phyloP scores from a whole-genome alignment of 1,140 invertebrate genomes.

The Zaprionus kolodkinae region DNA sequence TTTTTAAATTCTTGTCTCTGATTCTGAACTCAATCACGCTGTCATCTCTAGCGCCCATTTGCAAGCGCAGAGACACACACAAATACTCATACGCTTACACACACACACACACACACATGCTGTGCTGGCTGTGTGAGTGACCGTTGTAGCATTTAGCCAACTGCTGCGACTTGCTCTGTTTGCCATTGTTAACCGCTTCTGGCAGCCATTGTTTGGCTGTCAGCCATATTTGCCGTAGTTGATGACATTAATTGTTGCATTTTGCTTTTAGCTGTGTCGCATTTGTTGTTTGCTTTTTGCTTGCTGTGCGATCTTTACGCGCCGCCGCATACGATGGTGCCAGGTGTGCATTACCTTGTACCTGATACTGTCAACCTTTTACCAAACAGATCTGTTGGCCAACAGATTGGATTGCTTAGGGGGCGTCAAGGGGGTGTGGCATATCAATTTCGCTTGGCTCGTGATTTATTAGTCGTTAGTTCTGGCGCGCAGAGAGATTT shows the following conservation, averaged over 20 bases:
- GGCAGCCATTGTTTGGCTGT: constrained; percentile 58
- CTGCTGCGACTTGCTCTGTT: constrained; percentile 57
- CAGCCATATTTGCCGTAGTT: constrained; percentile 60
- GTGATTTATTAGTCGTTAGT: constrained; percentile 65
- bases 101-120: not conserved
- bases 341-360: constrained; percentile 28
- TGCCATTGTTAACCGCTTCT: constrained; percentile 72
- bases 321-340: constrained; percentile 2
- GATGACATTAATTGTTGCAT: constrained; percentile 77
- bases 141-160: constrained; percentile 59
- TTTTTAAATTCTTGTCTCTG: too few species aligned
- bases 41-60: not conserved
- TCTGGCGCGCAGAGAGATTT: constrained; percentile 16
- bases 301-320: constrained; percentile 41
- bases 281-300: constrained; percentile 34
- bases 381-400: not conserved
- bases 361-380: constrained; percentile 8
- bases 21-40: not conserved
- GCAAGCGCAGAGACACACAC: not conserved
- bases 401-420: constrained; percentile 37
- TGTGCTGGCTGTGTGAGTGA: constrained; percentile 26
- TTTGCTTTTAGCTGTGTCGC: constrained; percentile 42
- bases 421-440: not conserved
- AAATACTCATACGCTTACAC: constrained; percentile 10
- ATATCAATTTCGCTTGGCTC: constrained; percentile 57